Percentiles rank a stretch among this genome's conserved stretches.
These are phyloP conservation scores for Gasteruption jaculator DNA, from an alignment of 2,888 invertebrate genomes.

Conservation along the genomic window DNA sequence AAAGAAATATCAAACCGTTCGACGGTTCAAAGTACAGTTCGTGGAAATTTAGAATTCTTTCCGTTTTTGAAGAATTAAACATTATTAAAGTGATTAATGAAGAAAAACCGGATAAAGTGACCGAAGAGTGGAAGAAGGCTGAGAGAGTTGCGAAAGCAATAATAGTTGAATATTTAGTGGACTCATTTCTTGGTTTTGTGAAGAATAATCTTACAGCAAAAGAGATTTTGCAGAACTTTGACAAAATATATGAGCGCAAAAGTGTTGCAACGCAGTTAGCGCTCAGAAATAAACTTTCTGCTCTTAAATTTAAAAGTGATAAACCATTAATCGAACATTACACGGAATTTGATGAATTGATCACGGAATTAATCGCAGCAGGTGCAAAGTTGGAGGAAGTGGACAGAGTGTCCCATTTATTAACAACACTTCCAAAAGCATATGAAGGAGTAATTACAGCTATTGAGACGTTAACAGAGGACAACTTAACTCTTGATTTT, in stretches of 20 bases:
- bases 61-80: background rate
- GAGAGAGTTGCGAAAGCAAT: background rate
- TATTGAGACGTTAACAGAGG: background rate
- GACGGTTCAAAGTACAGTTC: background rate
- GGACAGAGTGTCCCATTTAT: too few species aligned
- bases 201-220: background rate
- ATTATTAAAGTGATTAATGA: background rate
- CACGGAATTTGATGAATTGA: constrained; percentile 2
- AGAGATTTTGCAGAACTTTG: constrained; percentile 2
- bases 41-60: background rate
- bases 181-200: too few species aligned
- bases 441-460: too few species aligned
- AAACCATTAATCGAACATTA: constrained; percentile 2
- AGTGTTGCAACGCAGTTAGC: background rate
- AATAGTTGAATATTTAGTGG: background rate
- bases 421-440: too few species aligned
- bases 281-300: too few species aligned
- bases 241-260: too few species aligned
- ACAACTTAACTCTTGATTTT: constrained; percentile 1
- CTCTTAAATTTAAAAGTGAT: too few species aligned
- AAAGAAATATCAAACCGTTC: background rate
- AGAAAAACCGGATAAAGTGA: background rate
- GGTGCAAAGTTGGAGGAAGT: too few species aligned
- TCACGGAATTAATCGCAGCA: background rate
- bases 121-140: too few species aligned